Conservation (phyloP, 2,888 invertebrate genomes). For the Tenthredo livida region DNA sequence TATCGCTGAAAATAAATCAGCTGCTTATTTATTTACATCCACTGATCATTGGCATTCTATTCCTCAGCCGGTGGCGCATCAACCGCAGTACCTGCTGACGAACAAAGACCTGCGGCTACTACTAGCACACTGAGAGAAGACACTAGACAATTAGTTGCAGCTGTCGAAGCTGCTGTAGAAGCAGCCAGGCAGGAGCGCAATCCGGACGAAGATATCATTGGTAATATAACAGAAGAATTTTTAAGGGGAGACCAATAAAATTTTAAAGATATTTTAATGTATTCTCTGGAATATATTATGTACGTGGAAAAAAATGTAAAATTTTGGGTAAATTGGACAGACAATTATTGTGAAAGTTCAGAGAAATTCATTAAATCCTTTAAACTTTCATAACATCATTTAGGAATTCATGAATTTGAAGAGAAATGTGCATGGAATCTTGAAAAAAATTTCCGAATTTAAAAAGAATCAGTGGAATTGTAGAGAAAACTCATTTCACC, state of each 20-base stretch:
- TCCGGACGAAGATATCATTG: conserved; percentile 71
- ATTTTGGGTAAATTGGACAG: background rate
- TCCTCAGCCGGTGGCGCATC: conserved; percentile 65
- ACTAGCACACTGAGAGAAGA: conserved; percentile 67
- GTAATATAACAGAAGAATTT: conserved; percentile 57
- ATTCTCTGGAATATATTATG: background rate
- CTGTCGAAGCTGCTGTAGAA: conserved; percentile 69
- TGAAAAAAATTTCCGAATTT: background rate
- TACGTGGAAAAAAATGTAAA: background rate
- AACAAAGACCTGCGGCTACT: conserved; percentile 66
- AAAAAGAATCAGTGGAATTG: background rate
- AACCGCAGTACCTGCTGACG: conserved; percentile 66
- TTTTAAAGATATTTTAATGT: background rate
- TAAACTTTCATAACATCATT: background rate
- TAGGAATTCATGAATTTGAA: background rate
- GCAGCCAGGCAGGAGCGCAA: conserved; percentile 67
- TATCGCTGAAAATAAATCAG: background rate
- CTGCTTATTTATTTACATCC: background rate
- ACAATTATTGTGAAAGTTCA: background rate
- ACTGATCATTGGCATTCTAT: background rate
- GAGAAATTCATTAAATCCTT: background rate
- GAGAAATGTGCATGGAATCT: background rate
- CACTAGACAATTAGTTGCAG: conserved; percentile 64
- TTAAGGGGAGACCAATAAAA: background rate
- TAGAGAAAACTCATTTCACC: background rate